Base-by-base conservation (phyloP, 2,113 vertebrate genomes). In the Ifrita kowaldi region DNA sequence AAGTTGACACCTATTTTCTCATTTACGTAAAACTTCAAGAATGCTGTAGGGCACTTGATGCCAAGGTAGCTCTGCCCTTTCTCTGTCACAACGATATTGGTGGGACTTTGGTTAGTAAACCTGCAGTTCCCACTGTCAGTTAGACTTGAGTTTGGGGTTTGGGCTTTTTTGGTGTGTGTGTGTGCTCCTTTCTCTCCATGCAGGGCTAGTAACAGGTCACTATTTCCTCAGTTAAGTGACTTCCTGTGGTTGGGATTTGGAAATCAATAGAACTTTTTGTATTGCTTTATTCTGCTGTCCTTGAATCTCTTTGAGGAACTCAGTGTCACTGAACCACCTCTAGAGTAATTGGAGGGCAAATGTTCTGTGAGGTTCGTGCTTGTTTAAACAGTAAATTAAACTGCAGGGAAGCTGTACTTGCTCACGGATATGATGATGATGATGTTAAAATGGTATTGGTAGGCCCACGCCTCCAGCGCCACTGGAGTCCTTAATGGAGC, bases 331-430 rank as follows among this genome's bases (percentile, higher is more conserved):
- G 68, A 93, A 64, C 39, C 4, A 12, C 67, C 76, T 55, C 64
- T 41, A 22, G 22, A 68, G 41, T 78, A 78, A 67, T 35, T 47
- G 18, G 69, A 84, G n/a, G 56, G 49, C 55, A 83, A 47, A 56
- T 0, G 2, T 71, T 95, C 65, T 46, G 49, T 32, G 65, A 86
- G 52, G 44, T 24, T 69, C 86, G 63, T 53, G 74, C 89, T 90
- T 95, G 63, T 91, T 90, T 86, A 64, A 94, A 90, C 75, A 67
- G 84, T 87, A 70, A 84, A 84, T 92, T 87, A 91, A 95, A 92
- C 30, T 50, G 53, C 2, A 21, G 55, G 41, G 30, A 78, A 93
- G 56, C 39, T 75, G 26, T 55, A 56, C 56, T 62, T 5, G 12
- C 57, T 82, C 10, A 12, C 1, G 1, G 64, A 35, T 50, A 27